These are phyloP conservation scores for Drosophila ogumai DNA, from an alignment of 1,140 invertebrate species.

Conservation along the genomic window DNA sequence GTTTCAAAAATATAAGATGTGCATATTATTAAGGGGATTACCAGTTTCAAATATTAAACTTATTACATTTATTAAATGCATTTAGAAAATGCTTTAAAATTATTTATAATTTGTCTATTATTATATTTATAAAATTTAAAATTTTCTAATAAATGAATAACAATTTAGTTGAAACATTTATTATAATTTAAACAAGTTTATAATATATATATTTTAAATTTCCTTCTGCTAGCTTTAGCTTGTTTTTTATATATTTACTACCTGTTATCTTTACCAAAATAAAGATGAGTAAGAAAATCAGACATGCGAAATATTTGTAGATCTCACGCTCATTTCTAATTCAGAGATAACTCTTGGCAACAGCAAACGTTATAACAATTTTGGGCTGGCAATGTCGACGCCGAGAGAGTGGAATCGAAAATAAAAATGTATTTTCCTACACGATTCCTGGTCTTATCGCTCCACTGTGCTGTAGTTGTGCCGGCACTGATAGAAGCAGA, in stretches of 20 bases:
- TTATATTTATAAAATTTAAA: no score
- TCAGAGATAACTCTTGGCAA: constrained; percentile 38
- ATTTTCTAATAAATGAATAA: no score
- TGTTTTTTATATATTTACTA: no score
- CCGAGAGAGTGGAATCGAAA: constrained; percentile 11
- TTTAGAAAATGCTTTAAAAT: not conserved
- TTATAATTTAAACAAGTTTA: no score
- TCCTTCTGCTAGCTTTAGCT: not conserved
- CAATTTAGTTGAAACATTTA: no score
- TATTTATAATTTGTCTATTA: no score
- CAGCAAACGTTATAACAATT: constrained; percentile 19
- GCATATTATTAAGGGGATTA: not conserved
- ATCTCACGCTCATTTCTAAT: constrained; percentile 29
- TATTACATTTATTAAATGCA: not conserved
- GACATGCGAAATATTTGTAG: constrained; percentile 6
- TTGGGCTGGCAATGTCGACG: constrained; percentile 44
- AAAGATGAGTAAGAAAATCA: constrained; percentile 28
- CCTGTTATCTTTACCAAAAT: not conserved
- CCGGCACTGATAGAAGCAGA: constrained; percentile 23
- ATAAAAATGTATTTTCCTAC: constrained; percentile 30
- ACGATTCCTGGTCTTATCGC: constrained; percentile 35
- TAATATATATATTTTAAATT: no score
- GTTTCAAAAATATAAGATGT: constrained; percentile 13
- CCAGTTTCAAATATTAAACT: not conserved
- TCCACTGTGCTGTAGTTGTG: not conserved